phyloP scores from a whole-genome alignment of 2,797 vertebrate genomes.

The Muscicapa comitata region DNA sequence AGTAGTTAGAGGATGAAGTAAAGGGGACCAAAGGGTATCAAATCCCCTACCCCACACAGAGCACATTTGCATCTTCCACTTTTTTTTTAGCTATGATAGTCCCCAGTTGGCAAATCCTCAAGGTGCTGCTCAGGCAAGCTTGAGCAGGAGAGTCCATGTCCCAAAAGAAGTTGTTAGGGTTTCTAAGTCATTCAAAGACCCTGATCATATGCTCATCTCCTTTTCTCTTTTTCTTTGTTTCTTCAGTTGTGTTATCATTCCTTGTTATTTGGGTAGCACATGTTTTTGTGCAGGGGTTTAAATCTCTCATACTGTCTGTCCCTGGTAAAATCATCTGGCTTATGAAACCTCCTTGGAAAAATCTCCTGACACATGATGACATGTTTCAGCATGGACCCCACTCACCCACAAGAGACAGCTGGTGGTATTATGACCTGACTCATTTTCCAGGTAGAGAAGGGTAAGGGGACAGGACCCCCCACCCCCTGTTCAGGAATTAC shows the following conservation, averaged over 20 bases:
- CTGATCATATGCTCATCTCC: background rate
- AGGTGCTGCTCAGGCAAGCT: background rate
- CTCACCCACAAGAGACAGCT: background rate
- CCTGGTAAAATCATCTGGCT: background rate
- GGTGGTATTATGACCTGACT: background rate
- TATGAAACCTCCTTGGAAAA: background rate
- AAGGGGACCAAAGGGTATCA: background rate
- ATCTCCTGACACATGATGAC: background rate
- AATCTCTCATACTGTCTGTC: background rate
- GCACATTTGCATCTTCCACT: background rate
- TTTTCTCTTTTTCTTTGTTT: background rate
- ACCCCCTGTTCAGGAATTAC: background rate
- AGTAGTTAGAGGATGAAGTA: background rate
- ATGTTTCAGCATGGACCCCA: background rate
- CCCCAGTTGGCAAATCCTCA: background rate
- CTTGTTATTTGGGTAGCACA: rapidly evolving
- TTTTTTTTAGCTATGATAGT: background rate
- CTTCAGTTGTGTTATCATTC: background rate
- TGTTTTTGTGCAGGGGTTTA: background rate
- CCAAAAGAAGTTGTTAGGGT: background rate
- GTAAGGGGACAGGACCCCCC: background rate
- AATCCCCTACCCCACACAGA: background rate
- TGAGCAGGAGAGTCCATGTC: background rate
- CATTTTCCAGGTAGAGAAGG: background rate
- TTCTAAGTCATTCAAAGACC: background rate